Evolutionary conservation across 2,797 vertebrate genomes (phyloP), one percentile per base, ranked within the genome.

Genomic region (Spinus olivaceus): DNA sequence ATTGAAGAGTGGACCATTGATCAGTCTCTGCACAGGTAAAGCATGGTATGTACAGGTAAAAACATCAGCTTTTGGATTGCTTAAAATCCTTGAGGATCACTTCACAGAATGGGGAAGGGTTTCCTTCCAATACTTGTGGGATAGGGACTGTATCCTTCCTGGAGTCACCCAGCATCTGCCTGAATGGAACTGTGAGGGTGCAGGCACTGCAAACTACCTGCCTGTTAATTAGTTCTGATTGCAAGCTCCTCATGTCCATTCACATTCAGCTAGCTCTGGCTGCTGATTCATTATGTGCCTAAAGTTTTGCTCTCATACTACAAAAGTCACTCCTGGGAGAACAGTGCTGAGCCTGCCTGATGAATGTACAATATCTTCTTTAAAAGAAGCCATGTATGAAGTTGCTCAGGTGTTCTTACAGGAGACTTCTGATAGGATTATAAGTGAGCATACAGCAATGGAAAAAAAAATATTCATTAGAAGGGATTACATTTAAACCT

Each of bases 401-500:
- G 64, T 89, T 79, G 50, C n/a, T 90, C 63, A 69, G 32, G 53
- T 94, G 49, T 64, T 92, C 67, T 87, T 50, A 70, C 18, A 56
- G 87, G 83, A 84, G 63, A 79, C 12, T 94, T 90, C 73, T 92
- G 80, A 71, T 41, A 70, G 85, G 88, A 88, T 95, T 92, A 93
- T 64, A 80, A 76, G 19, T 37, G 64, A 95, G 70, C 30, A 37
- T 9, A 76, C 27, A 94, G 41, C 70, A 92, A 71, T 57, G 47
- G 77, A 51, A 93, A 88, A 39, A 39, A 84, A 92, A 90, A 77
- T 12, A 80, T 12, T 89, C 49, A 61, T 91, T 96, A 94, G 74
- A 87, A 95, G n/a, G 39, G 57, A 92, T 94, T 96, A 84, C 17
- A 82, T 77, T 77, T 92, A 92, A 95, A 92, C 25, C 46, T 92